Percentiles rank a stretch among this genome's conserved stretches.
phyloP scores from a whole-genome alignment of 2,888 invertebrate genomes.

The Leucophenga maculata region DNA sequence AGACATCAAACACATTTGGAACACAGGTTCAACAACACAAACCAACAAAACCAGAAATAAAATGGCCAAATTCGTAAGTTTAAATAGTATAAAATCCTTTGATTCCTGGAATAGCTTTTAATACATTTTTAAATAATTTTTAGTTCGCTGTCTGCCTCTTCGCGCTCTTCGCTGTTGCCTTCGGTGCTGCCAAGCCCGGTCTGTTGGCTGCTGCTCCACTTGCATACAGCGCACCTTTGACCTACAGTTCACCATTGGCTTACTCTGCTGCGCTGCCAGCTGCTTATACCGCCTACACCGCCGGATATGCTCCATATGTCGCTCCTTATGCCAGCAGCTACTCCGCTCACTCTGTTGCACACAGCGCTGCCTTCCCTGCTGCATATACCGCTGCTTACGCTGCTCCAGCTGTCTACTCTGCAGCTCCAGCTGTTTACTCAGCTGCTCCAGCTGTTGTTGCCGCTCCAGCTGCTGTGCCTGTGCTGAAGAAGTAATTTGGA shows the following conservation, averaged over 20 bases:
- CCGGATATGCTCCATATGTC: constrained; percentile 52
- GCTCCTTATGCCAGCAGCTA: constrained; percentile 63
- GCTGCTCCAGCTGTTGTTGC: too few species aligned
- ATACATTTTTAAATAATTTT: constrained; percentile 2
- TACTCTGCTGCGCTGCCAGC: constrained; percentile 58
- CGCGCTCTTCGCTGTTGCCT: constrained; percentile 67
- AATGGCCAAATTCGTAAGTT: constrained; percentile 69
- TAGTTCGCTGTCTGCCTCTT: constrained; percentile 55
- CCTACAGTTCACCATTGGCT: constrained; percentile 52
- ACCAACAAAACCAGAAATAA: constrained; percentile 35
- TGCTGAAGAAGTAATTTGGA: constrained; percentile 43
- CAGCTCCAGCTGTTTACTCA: constrained; percentile 9
- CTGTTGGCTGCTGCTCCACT: constrained; percentile 73
- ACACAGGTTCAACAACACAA: constrained; percentile 26
- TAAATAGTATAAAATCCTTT: too few species aligned
- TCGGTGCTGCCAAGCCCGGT: constrained; percentile 59
- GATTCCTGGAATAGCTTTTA: too few species aligned
- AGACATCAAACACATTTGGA: constrained; percentile 36
- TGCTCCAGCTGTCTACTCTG: constrained; percentile 30
- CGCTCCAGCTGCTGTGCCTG: constrained; percentile 32
- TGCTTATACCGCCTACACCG: constrained; percentile 67
- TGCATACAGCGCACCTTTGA: constrained; percentile 59
- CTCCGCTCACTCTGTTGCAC: constrained; percentile 64
- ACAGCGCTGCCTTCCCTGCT: constrained; percentile 67
- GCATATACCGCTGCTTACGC: constrained; percentile 49